These are phyloP conservation scores for Ivindomyrus marchei DNA, from an alignment of 2,113 vertebrate genomes.

Conservation along the genomic window DNA sequence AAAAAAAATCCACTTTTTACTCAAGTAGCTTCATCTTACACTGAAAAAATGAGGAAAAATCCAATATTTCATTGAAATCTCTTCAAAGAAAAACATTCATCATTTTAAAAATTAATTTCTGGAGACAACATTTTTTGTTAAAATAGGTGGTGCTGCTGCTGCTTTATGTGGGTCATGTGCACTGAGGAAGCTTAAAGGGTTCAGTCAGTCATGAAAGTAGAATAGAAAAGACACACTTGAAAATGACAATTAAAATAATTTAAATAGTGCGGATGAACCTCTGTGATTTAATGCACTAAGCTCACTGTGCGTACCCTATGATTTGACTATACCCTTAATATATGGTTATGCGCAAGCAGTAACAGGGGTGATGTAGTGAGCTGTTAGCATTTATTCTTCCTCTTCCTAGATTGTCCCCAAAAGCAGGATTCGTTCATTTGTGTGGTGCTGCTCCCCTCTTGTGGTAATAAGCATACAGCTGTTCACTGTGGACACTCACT, in stretches of 20 bases:
- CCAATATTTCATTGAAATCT: too few species aligned
- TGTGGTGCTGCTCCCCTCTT: background rate
- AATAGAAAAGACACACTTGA: background rate
- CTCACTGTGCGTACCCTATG: background rate
- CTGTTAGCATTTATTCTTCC: background rate
- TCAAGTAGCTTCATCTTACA: too few species aligned
- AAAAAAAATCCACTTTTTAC: too few species aligned
- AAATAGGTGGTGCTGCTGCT: background rate
- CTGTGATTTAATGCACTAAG: background rate
- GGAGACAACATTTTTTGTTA: background rate
- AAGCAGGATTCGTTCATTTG: background rate
- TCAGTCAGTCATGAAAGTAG: background rate
- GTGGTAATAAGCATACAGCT: background rate
- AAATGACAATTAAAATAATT: background rate
- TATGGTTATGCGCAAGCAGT: background rate
- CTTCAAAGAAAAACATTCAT: too few species aligned
- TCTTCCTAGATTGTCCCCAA: background rate
- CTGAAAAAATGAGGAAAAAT: too few species aligned
- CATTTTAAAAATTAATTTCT: background rate
- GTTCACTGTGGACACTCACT: background rate
- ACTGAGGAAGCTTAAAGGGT: background rate
- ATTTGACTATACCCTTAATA: background rate
- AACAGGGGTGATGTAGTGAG: background rate
- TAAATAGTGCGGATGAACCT: background rate
- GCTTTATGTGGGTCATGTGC: background rate